A percentile compares a stretch with the other conserved stretches of the same genome.
These are phyloP conservation scores for Rhingia rostrata DNA, from an alignment of 2,888 invertebrate species.

Conservation along the genomic window DNA sequence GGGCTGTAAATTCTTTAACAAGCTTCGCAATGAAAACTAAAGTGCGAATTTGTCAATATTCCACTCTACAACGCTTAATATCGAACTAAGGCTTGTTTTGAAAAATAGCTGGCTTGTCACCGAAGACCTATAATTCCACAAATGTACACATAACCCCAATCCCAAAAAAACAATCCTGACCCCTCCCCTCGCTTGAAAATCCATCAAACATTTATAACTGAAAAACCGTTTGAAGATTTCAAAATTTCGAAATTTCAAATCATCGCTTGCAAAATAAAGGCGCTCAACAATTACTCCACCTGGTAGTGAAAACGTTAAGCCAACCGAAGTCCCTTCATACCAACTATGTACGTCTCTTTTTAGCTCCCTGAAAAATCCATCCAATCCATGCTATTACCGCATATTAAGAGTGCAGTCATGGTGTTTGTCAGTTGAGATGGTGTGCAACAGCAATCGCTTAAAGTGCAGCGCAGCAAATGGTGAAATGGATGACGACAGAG, in stretches of 20 bases:
- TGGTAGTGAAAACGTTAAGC: conserved; percentile 47
- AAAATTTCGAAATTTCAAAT: conserved; percentile 33
- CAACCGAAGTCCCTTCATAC: conserved; percentile 37
- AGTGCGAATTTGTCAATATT: too few species aligned
- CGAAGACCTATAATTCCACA: too few species aligned
- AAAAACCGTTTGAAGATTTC: conserved; percentile 17
- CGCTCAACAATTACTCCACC: conserved; percentile 41
- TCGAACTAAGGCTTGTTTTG: too few species aligned
- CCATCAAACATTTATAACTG: too few species aligned
- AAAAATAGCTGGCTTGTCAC: too few species aligned
- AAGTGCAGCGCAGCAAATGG: conserved; percentile 1
- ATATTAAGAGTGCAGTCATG: conserved; percentile 47
- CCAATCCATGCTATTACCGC: conserved; percentile 21
- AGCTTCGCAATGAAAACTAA: too few species aligned
- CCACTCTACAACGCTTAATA: too few species aligned
- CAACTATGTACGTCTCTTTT: conserved; percentile 28
- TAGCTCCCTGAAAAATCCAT: neutral
- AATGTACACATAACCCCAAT: too few species aligned
- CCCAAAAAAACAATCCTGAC: too few species aligned
- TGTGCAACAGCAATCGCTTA: neutral
- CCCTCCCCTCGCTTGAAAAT: too few species aligned
- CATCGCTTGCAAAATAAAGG: conserved; percentile 28
- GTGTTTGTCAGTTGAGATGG: neutral
- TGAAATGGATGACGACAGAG: conserved; percentile 40
- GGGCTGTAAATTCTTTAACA: too few species aligned